phyloP scores from a whole-genome alignment of 2,888 invertebrate species.

The Drosophila incognita region DNA sequence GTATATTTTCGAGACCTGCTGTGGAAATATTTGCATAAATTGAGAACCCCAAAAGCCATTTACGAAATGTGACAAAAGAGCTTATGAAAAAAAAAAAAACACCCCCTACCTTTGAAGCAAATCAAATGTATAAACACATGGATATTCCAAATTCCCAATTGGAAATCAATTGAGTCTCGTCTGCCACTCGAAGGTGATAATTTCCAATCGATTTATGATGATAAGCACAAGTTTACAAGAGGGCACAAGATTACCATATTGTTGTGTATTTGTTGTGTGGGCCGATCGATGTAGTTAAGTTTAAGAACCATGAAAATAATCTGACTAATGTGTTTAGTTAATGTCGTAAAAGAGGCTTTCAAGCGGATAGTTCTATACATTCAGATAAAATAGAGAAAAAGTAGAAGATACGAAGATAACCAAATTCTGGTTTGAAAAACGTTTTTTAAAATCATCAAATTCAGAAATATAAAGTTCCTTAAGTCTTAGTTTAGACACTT shows the following conservation, averaged over 20 bases:
- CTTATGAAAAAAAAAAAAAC: constrained; percentile 11
- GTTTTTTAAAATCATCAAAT: too few relatives aligned
- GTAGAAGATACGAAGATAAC: neutral
- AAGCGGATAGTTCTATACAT: neutral
- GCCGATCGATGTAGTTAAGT: neutral
- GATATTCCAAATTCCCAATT: constrained; percentile 16
- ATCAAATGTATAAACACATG: constrained; percentile 9
- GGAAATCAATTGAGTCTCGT: constrained; percentile 57
- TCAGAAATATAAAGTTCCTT: neutral
- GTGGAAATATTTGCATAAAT: constrained; percentile 63
- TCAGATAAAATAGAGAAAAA: neutral
- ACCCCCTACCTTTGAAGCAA: constrained; percentile 33
- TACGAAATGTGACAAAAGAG: constrained; percentile 63
- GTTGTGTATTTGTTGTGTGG: constrained; percentile 14
- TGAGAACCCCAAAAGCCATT: constrained; percentile 15
- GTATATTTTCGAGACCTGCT: constrained; percentile 30
- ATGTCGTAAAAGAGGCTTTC: constrained; percentile 26
- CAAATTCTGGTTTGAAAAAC: neutral
- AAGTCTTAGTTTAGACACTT: neutral
- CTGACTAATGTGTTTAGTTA: constrained; percentile 32
- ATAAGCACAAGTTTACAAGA: constrained; percentile 58
- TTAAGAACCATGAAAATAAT: constrained; percentile 15
- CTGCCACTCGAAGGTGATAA: constrained; percentile 52
- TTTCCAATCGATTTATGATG: constrained; percentile 46
- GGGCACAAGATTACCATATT: constrained; percentile 45